phyloP scores from a whole-genome alignment of 2,113 vertebrate species.

The Stomatorhinus ivindoensis region DNA sequence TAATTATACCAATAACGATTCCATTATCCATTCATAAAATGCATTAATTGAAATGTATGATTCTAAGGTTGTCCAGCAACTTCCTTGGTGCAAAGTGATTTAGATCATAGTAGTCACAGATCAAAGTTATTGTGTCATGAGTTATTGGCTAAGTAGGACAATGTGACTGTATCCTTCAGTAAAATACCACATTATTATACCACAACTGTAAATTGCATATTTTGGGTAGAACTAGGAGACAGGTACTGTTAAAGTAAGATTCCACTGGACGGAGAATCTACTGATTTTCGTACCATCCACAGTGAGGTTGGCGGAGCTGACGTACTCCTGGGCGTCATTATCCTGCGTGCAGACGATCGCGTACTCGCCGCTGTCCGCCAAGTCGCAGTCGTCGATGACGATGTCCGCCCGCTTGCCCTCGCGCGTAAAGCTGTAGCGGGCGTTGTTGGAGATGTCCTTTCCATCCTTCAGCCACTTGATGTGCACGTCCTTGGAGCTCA shows the following conservation, averaged over 20 bases:
- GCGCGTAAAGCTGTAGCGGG: conserved; percentile 37
- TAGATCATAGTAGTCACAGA: neutral
- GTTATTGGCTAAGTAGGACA: neutral
- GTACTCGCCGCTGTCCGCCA: conserved; percentile 44
- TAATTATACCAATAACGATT: neutral
- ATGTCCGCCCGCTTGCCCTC: conserved; percentile 53
- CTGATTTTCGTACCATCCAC: conserved; percentile 44
- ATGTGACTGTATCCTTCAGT: neutral
- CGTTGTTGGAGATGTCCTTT: conserved; percentile 33
- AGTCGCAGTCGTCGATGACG: conserved; percentile 47
- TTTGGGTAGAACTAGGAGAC: neutral
- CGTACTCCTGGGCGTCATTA: conserved; percentile 47
- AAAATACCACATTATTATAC: neutral
- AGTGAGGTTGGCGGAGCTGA: conserved; percentile 41
- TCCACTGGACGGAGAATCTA: neutral
- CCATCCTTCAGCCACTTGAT: conserved; percentile 52
- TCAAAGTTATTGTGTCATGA: neutral
- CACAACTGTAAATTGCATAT: neutral
- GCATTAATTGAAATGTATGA: neutral
- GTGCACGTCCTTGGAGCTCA: conserved; percentile 52
- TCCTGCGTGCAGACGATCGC: conserved; percentile 42
- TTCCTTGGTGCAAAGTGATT: neutral
- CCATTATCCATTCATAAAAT: neutral
- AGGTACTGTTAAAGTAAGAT: neutral
- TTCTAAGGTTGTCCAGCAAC: neutral